Evolutionary conservation across 2,888 invertebrate genomes (phyloP).

Genomic region (Sinelater perroti): DNA sequence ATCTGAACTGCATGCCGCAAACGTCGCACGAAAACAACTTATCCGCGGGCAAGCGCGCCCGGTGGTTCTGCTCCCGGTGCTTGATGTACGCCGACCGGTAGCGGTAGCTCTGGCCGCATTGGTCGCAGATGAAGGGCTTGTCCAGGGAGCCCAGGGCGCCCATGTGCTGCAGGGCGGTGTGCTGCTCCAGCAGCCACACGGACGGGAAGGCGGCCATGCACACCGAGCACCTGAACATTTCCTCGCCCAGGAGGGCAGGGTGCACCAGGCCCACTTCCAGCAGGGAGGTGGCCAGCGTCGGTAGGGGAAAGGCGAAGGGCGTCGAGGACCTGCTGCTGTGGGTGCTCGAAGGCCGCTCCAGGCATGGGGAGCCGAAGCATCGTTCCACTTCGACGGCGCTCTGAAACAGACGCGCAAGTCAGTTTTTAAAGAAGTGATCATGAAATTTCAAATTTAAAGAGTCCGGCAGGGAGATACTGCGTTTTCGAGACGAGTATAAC

Average conservation of each 20-base stretch:
- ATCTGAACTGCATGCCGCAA: slow-evolving; percentile 91
- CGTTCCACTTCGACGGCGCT: slow-evolving; percentile 60
- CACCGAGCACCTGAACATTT: slow-evolving; percentile 71
- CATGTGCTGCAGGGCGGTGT: slow-evolving; percentile 85
- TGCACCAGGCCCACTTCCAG: slow-evolving; percentile 65
- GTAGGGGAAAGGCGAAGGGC: slow-evolving; percentile 67
- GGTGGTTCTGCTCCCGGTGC: slow-evolving; percentile 89
- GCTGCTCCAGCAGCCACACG: slow-evolving; percentile 86
- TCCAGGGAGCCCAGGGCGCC: slow-evolving; percentile 68
- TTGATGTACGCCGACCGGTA: slow-evolving; percentile 86
- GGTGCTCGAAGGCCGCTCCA: slow-evolving; percentile 58
- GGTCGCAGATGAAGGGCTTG: slow-evolving; percentile 91
- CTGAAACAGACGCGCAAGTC: too few relatives aligned
- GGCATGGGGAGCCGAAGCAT: slow-evolving; percentile 59
- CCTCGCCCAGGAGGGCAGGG: slow-evolving; percentile 58
- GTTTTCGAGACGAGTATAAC: too few relatives aligned
- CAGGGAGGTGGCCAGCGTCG: slow-evolving; percentile 65
- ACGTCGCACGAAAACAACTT: slow-evolving; percentile 91
- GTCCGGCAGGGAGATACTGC: too few relatives aligned
- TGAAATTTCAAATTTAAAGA: too few relatives aligned
- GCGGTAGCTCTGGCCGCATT: slow-evolving; percentile 87
- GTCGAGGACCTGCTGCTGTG: slow-evolving; percentile 64
- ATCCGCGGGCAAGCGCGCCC: slow-evolving; percentile 86
- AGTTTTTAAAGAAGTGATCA: too few relatives aligned
- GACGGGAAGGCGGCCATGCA: slow-evolving; percentile 89